Conservation (phyloP, 1,140 invertebrate genomes). For the Drosophila takahashii region DNA sequence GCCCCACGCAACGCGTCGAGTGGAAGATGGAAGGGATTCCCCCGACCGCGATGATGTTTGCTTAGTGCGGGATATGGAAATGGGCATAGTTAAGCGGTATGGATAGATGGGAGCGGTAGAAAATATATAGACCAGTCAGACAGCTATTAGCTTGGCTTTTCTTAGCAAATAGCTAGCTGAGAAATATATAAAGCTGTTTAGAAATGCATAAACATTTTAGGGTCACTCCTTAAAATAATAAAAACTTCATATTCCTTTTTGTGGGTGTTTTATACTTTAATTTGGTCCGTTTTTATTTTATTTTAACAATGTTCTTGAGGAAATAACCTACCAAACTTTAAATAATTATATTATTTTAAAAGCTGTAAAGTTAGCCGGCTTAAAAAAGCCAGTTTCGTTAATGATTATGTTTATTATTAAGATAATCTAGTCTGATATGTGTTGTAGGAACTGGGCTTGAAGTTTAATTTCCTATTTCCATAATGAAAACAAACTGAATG, state of each 20-base stretch:
- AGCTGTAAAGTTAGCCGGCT: too few relatives aligned
- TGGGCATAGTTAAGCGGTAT: constrained; percentile 25
- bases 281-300: neutral
- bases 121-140: constrained; percentile 10
- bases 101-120: neutral
- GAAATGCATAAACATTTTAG: neutral
- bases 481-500: neutral
- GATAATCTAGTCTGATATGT: too few relatives aligned
- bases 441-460: neutral
- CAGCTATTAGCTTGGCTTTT: constrained; percentile 15
- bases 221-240: neutral
- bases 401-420: too few relatives aligned
- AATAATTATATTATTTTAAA: too few relatives aligned
- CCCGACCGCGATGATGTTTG: constrained; percentile 34
- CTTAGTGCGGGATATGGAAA: constrained; percentile 33
- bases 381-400: too few relatives aligned
- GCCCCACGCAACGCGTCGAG: constrained; percentile 36
- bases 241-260: neutral
- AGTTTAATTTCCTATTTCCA: neutral
- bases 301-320: too few relatives aligned
- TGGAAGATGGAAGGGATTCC: constrained; percentile 35
- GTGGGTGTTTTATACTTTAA: neutral
- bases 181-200: neutral
- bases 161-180: constrained; percentile 4
- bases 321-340: too few relatives aligned